Percentiles rank a stretch among this genome's conserved stretches.
phyloP scores from a whole-genome alignment of 2,797 vertebrate species.

The Acanthornis magna region DNA sequence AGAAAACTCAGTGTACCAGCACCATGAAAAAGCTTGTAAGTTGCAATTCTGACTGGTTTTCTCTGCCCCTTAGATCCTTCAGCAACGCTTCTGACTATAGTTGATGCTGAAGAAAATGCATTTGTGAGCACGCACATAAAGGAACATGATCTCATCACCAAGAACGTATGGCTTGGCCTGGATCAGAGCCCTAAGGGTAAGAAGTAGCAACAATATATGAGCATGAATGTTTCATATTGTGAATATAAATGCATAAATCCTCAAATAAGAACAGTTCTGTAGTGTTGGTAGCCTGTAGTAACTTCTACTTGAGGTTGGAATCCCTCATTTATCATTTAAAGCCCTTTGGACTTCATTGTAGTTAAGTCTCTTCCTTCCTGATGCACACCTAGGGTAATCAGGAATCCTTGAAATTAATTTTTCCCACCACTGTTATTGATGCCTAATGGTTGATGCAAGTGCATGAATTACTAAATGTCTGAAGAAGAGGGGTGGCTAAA shows the following conservation, averaged over 20 bases:
- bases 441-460: not conserved
- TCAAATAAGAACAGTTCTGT: not conserved
- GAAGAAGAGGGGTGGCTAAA: not conserved
- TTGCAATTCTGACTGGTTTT: not conserved
- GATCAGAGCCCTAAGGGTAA: conserved; percentile 74
- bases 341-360: not conserved
- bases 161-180: conserved; percentile 87
- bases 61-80: conserved; percentile 76
- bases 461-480: not conserved
- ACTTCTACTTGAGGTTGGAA: not conserved
- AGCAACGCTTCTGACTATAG: conserved; percentile 84
- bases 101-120: conserved; percentile 86
- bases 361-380: not conserved
- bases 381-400: not conserved
- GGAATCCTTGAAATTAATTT: not conserved
- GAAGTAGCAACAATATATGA: not conserved
- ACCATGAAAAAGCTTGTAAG: not conserved
- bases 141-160: conserved; percentile 85
- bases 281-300: not conserved
- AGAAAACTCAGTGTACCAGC: not conserved
- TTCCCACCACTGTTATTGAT: not conserved
- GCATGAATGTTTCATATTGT: not conserved
- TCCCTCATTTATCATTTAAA: not conserved
- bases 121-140: conserved; percentile 84
- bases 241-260: not conserved